Evolutionary conservation across 2,888 invertebrate genomes (phyloP).

Genomic region (Eupithecia subfuscata): DNA sequence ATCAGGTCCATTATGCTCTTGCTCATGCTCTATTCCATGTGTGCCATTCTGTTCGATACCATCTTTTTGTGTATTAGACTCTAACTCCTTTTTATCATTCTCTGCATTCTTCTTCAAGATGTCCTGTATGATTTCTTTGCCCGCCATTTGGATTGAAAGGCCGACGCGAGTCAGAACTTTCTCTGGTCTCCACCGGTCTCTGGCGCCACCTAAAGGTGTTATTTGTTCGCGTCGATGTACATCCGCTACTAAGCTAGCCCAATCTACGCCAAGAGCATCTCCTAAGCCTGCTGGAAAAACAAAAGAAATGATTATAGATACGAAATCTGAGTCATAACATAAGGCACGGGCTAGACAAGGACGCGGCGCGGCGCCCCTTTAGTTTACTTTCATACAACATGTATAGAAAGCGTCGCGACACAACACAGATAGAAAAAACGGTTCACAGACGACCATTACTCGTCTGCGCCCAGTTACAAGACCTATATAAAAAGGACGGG

Average conservation of each 20-base stretch:
- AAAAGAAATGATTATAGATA: conserved; percentile 5
- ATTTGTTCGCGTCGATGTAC: conserved; percentile 84
- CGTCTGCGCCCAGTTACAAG: too few relatives aligned
- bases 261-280: conserved; percentile 97
- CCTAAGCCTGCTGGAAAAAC: conserved; percentile 86
- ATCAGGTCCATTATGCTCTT: conserved; percentile 56
- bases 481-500: too few relatives aligned
- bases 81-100: conserved; percentile 53
- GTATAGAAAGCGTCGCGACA: too few relatives aligned
- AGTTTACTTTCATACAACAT: too few relatives aligned
- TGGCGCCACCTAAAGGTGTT: conserved; percentile 84
- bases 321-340: background rate
- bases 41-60: conserved; percentile 57
- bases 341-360: background rate
- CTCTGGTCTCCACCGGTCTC: conserved; percentile 92
- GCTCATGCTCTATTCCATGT: conserved; percentile 52
- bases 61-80: background rate
- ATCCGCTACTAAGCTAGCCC: conserved; percentile 94
- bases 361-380: too few relatives aligned
- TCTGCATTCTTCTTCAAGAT: conserved; percentile 70
- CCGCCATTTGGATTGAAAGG: conserved; percentile 91
- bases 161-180: conserved; percentile 92
- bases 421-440: too few relatives aligned
- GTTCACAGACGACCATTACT: too few relatives aligned
- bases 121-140: conserved; percentile 77